Evolutionary conservation across 1,140 invertebrate species (phyloP).

Genomic region (Probaryconus sp.): DNA sequence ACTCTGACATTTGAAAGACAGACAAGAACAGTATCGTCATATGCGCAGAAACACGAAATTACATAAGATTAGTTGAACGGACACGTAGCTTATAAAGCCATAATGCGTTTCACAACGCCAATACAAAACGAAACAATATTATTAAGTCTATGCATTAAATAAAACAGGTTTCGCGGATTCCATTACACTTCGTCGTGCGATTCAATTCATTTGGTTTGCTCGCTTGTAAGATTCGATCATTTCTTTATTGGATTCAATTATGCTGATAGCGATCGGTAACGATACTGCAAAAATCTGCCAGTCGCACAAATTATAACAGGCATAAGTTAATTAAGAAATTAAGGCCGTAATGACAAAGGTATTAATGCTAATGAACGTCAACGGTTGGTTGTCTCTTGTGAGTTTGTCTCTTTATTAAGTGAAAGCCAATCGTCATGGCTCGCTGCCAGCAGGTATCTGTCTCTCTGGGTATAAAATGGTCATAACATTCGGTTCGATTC

Average conservation of each 20-base stretch:
- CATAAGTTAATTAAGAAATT: slow-evolving; percentile 33
- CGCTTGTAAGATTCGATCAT: slow-evolving; percentile 17
- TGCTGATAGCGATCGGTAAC: slow-evolving; percentile 25
- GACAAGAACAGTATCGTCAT: slow-evolving; percentile 59
- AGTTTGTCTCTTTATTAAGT: slow-evolving; percentile 17
- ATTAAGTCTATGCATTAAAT: background rate
- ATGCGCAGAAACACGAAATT: slow-evolving; percentile 57
- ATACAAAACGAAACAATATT: slow-evolving; percentile 34
- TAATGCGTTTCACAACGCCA: slow-evolving; percentile 35
- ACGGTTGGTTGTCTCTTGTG: slow-evolving; percentile 13
- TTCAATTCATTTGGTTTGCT: slow-evolving; percentile 19
- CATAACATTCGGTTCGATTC: slow-evolving; percentile 42
- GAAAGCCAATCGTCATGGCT: slow-evolving; percentile 44
- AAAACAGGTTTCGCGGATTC: slow-evolving; percentile 5
- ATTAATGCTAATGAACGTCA: slow-evolving; percentile 13
- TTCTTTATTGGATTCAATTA: too few species aligned
- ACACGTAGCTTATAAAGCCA: slow-evolving; percentile 14
- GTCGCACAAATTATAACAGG: background rate
- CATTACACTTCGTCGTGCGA: slow-evolving; percentile 7
- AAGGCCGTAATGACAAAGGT: slow-evolving; percentile 19
- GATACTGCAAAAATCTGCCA: background rate
- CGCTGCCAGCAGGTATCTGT: slow-evolving; percentile 22
- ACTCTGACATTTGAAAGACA: slow-evolving; percentile 65
- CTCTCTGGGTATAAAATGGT: too few species aligned
- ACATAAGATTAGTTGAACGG: slow-evolving; percentile 51